Evolutionary conservation across 2,113 vertebrate species (phyloP).

Genomic region (Corynorhinus townsendii): DNA sequence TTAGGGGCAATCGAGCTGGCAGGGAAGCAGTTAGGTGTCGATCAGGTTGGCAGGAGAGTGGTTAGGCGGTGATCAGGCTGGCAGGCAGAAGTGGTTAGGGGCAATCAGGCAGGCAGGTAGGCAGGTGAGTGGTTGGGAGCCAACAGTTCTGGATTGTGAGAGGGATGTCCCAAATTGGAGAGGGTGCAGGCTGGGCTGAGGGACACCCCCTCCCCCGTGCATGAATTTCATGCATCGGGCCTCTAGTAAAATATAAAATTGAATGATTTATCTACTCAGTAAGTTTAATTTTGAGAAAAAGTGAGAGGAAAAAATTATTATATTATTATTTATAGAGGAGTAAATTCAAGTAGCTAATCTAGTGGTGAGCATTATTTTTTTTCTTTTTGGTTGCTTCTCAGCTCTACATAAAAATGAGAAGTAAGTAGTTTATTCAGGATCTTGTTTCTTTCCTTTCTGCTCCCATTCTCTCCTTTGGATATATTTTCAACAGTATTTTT

Average conservation of each 20-base stretch:
- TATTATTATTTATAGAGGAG: neutral
- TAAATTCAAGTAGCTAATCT: slow-evolving; percentile 12
- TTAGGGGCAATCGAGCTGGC: too few relatives aligned
- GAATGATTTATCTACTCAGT: neutral
- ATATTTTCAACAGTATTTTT: neutral
- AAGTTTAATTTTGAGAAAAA: slow-evolving; percentile 35
- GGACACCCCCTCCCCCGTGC: too few relatives aligned
- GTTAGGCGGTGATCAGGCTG: too few relatives aligned
- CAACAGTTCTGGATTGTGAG: too few relatives aligned
- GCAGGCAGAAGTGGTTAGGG: too few relatives aligned
- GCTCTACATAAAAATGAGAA: slow-evolving; percentile 37
- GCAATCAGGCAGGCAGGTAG: too few relatives aligned
- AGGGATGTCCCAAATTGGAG: too few relatives aligned
- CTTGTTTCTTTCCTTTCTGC: neutral
- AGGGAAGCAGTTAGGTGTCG: too few relatives aligned
- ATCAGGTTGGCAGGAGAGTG: too few relatives aligned
- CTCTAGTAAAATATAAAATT: slow-evolving; percentile 24
- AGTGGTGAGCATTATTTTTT: neutral
- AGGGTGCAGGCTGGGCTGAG: too few relatives aligned
- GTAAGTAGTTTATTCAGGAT: neutral
- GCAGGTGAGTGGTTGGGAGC: too few relatives aligned
- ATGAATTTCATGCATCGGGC: too few relatives aligned
- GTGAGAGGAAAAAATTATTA: neutral
- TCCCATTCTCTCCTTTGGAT: neutral
- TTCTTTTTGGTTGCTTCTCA: neutral